These are phyloP conservation scores for Poeciliopsis turneri DNA, from an alignment of 2,797 vertebrate species.

Conservation along the genomic window DNA sequence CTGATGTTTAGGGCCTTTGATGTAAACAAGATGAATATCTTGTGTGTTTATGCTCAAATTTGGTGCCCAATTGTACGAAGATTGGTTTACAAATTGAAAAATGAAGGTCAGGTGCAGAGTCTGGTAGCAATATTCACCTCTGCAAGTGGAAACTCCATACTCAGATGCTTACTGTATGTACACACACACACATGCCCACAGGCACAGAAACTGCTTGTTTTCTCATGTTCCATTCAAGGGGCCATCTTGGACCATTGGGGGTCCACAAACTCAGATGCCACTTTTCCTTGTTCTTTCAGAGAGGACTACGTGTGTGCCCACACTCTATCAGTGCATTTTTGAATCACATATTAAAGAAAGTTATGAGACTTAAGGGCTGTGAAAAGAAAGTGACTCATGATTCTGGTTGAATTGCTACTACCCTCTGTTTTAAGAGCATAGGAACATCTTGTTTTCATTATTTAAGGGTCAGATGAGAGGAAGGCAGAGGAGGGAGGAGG, in stretches of 20 bases:
- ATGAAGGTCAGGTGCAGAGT: conserved; percentile 81
- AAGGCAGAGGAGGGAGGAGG: conserved; percentile 36
- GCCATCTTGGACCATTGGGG: conserved; percentile 18
- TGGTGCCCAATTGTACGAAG: conserved; percentile 77
- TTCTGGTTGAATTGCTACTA: conserved; percentile 53
- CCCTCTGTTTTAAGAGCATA: conserved; percentile 65
- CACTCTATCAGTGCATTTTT: conserved; percentile 60
- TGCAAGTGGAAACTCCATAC: conserved; percentile 41
- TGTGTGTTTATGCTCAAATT: conserved; percentile 80
- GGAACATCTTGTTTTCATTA: conserved; percentile 85
- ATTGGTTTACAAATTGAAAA: conserved; percentile 86
- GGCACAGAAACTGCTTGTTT: conserved; percentile 32
- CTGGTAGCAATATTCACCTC: conserved; percentile 66
- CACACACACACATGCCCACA: conserved; percentile 17
- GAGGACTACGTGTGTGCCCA: conserved; percentile 26
- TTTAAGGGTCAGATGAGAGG: conserved; percentile 39
- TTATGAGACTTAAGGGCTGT: conserved; percentile 54
- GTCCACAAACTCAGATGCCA: conserved; percentile 26
- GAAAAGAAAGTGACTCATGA: background rate
- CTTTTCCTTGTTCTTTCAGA: conserved; percentile 11
- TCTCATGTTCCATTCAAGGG: conserved; percentile 27
- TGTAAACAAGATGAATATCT: conserved; percentile 84
- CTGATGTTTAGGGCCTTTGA: conserved; percentile 71
- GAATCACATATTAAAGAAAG: conserved; percentile 77
- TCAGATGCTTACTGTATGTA: conserved; percentile 38